phyloP scores from a whole-genome alignment of 2,113 vertebrate species.

The Candoia aspera region DNA sequence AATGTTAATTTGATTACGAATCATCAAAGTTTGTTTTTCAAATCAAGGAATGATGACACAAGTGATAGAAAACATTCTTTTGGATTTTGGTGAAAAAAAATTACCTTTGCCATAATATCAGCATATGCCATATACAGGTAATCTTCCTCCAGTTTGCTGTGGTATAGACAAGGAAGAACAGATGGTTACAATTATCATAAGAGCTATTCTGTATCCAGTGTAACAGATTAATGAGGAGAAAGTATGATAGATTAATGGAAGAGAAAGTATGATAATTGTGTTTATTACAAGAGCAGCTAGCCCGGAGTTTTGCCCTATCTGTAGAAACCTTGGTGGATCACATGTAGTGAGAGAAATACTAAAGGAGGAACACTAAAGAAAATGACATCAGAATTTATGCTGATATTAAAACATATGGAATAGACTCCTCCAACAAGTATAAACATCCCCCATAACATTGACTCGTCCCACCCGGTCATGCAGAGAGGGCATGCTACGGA shows the following conservation, averaged over 20 bases:
- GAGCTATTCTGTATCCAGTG: not conserved
- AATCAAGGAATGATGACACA: not conserved
- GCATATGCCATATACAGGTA: constrained; percentile 97
- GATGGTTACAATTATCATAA: not conserved
- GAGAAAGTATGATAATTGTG: not conserved
- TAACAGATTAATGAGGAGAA: not conserved
- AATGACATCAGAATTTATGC: not conserved
- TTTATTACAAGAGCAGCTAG: not conserved
- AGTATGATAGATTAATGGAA: not conserved
- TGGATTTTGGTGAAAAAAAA: not conserved
- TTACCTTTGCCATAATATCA: constrained; percentile 98
- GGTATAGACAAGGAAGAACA: constrained; percentile 48
- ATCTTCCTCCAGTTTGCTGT: constrained; percentile 95
- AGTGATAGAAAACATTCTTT: not conserved
- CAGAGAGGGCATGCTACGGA: no score
- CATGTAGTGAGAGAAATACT: not conserved
- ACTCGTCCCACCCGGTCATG: no score
- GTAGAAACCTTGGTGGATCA: not conserved
- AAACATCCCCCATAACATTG: no score
- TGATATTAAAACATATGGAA: not conserved
- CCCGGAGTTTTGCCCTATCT: not conserved
- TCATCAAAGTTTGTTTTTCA: not conserved
- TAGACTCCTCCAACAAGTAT: not conserved
- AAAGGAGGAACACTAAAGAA: not conserved
- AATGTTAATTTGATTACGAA: not conserved